Evolutionary conservation across 2,113 vertebrate species (phyloP), one percentile per base, ranked within the genome.

Genomic region (Ictalurus furcatus): DNA sequence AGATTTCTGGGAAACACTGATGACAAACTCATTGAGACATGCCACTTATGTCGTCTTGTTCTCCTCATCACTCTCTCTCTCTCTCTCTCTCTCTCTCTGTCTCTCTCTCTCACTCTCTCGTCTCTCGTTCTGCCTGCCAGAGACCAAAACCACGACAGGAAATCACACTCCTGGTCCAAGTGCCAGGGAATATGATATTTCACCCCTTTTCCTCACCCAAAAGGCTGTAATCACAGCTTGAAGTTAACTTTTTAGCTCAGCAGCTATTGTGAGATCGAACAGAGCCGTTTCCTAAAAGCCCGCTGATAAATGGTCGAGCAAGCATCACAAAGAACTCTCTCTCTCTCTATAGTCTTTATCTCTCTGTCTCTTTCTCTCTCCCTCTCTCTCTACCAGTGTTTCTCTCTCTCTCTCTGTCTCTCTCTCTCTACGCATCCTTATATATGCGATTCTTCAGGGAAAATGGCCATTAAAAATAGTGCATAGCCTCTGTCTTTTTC

Each of bases 1-100:
- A 84, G 76, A 79, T 76, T 88, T 88, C 85, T 89, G 81, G 67
- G 54, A 56, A 85, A 83, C 52, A 67, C 54, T 67, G 90, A 90
- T 84, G 74, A 78, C 73, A 81, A 85, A 81, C 65, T 74, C 85
- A 56, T 48, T 13, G 71, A 73, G 52, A 73, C 74, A 65, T 80
- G 65, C 6, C 67, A 40, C 74, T 78, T 40, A n/a, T 44, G 6
- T n/a, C 21, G 2, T 59, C 28, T 87, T 9, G 6, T 67, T 67
- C 5, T 48, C 14, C 48, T 63, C n/a, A 21, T 59, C 14, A 9
- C 28, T 56, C 28, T 30, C 48, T n/a, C 52, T n/a, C 54, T 80
- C 44, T 58, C 79, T 58, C 28, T 54, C 48, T 19, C 14, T 30
- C 28, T 58, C 28, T 59, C 80, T 16, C 59, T 23, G 40, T 48